A percentile compares a stretch with the other conserved stretches of the same genome.
Evolutionary conservation across 1,140 invertebrate species (phyloP).

Genomic region (Saccostrea glomerata): DNA sequence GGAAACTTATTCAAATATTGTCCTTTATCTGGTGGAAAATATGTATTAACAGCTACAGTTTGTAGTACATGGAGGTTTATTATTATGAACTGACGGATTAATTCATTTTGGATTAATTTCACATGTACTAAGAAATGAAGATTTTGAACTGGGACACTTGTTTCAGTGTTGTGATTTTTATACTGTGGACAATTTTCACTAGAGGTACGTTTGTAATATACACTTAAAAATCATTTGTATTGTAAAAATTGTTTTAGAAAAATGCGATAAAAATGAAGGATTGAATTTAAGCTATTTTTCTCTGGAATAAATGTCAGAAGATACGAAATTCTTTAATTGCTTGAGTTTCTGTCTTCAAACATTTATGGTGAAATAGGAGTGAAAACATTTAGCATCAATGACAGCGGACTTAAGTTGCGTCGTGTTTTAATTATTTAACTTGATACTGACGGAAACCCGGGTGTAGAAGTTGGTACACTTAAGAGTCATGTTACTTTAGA

Average conservation of each 20-base stretch:
- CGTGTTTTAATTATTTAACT: not conserved
- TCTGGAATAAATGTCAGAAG: not conserved
- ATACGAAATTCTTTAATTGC: not conserved
- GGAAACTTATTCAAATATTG: not conserved
- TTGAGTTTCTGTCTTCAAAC: not conserved
- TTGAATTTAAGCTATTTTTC: not conserved
- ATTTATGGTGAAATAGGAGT: conserved; percentile 4
- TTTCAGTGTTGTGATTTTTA: conserved; percentile 28
- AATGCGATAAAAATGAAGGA: not conserved
- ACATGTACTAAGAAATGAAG: conserved; percentile 18
- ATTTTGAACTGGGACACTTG: conserved; percentile 32
- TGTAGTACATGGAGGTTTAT: not conserved
- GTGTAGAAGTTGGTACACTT: not conserved
- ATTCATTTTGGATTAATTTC: conserved; percentile 15
- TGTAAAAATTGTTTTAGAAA: not conserved
- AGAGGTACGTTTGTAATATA: not conserved
- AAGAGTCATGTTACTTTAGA: not conserved
- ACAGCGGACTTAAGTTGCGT: not conserved
- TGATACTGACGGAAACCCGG: not conserved
- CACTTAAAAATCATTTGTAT: not conserved
- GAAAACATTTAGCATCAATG: conserved; percentile 11
- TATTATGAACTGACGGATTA: conserved; percentile 28
- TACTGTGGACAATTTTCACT: conserved; percentile 7
- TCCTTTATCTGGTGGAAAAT: not conserved
- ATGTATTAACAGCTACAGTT: not conserved